Evolutionary conservation across 2,888 invertebrate species (phyloP), one percentile per base, ranked within the genome.

Genomic region (Copidosoma aretas): DNA sequence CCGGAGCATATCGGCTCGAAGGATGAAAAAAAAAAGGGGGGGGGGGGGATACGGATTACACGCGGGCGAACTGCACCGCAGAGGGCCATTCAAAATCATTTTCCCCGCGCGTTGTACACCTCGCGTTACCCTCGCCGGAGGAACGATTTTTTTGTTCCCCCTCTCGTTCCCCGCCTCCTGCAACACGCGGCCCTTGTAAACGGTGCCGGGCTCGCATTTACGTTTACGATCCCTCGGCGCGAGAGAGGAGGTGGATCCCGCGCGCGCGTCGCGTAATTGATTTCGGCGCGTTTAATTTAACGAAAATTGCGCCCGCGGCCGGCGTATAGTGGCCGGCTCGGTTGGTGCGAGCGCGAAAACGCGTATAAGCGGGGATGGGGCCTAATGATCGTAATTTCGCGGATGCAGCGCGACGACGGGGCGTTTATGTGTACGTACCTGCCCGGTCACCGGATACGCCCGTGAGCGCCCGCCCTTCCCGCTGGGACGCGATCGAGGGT

Each of bases 351-450:
- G 56, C 75, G 78, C 77, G 76, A 78, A 77, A 77, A 17, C 43
- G 8, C 32, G 8, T 32, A 78, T 79, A 79, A 81, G 78, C 79
- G 78, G 78, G 43, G n/a, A n/a, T 76, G 75, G 75, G 78, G 76
- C 75, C 76, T 81, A 80, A 82, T 81, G 80, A 79, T 82, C 79
- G 79, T 80, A 82, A 82, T 82, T 80, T 79, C 61, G 72, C 43
- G 15, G 17, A 2, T 10, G 54, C 24, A 24, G 14, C 12, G 43
- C 15, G 43, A 46, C 43, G 17, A 12, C 15, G 43, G 12, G 8
- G 43, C 12, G 3, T 14, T 8, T 46, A 46, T 46, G 58, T 52
- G 41, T 39, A 52, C 22, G 3, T 21, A 17, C 39, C 39, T 52
- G 24, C 1, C 17, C 19, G 60, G 70, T 66, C 70, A 70, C 70